These are phyloP conservation scores for Seriola quinqueradiata DNA, from an alignment of 2,113 vertebrate genomes.

Conservation along the genomic window DNA sequence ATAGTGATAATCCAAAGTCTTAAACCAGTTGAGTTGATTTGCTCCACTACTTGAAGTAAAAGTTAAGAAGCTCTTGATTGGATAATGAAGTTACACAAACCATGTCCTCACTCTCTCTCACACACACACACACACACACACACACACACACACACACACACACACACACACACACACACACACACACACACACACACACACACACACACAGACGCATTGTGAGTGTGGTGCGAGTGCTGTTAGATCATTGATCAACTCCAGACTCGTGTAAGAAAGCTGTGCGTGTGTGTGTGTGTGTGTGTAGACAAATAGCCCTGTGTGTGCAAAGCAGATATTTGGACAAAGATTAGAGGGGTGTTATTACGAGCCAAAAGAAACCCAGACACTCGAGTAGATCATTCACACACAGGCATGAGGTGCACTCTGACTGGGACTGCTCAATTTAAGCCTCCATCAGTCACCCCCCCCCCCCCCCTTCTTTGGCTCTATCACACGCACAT, in stretches of 20 bases:
- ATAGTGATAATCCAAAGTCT: constrained; percentile 59
- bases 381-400: constrained; percentile 81
- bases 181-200: constrained; percentile 22
- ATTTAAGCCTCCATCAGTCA: not conserved
- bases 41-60: constrained; percentile 65
- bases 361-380: constrained; percentile 82
- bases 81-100: constrained; percentile 71
- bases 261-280: constrained; percentile 73
- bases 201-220: constrained; percentile 45
- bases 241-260: constrained; percentile 85
- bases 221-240: constrained; percentile 66
- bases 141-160: constrained; percentile 45
- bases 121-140: constrained; percentile 39
- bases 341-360: constrained; percentile 84
- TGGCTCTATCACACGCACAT: not conserved
- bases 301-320: constrained; percentile 83
- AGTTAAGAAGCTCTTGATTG: constrained; percentile 70
- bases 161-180: constrained; percentile 40
- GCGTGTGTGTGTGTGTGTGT: constrained; percentile 78
- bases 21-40: constrained; percentile 62
- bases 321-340: constrained; percentile 87
- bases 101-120: constrained; percentile 26
- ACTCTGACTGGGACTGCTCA: constrained; percentile 39
- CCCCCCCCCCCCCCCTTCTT: not conserved
- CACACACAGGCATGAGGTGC: constrained; percentile 70